Percentiles rank a stretch among this genome's conserved stretches.
phyloP scores from a whole-genome alignment of 2,888 invertebrate species.

The Mesoligia furuncula region DNA sequence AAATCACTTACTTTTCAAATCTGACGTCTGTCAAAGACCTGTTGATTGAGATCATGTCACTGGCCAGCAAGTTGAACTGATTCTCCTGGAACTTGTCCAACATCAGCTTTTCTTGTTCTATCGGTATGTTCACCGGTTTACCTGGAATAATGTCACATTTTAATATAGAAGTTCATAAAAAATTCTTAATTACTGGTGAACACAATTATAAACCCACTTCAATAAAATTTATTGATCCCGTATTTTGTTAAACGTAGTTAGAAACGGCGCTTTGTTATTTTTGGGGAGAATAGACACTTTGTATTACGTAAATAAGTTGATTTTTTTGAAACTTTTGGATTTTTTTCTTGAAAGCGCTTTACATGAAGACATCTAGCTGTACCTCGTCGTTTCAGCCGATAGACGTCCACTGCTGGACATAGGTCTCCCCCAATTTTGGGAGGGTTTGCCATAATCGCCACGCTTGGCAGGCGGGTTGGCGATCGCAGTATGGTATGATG shows the following conservation, averaged over 20 bases:
- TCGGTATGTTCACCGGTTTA: constrained; percentile 96
- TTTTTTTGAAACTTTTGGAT: background rate
- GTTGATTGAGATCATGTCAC: constrained; percentile 99
- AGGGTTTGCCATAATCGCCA: too few species aligned
- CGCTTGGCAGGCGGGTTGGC: too few species aligned
- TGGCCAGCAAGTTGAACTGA: constrained; percentile 99
- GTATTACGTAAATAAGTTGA: background rate
- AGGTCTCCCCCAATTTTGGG: too few species aligned
- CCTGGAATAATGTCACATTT: constrained; percentile 77
- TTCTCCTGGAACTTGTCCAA: constrained; percentile 99
- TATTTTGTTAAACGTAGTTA: background rate
- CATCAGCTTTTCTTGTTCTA: constrained; percentile 96
- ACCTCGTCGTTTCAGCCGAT: too few species aligned
- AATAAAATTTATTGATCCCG: background rate
- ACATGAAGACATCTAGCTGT: too few species aligned
- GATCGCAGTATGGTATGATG: too few species aligned
- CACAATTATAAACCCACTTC: background rate
- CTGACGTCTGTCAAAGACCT: constrained; percentile 98
- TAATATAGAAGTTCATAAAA: constrained; percentile 12
- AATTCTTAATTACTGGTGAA: background rate
- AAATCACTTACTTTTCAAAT: constrained; percentile 94
- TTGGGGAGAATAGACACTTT: too few species aligned
- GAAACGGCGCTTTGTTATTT: background rate
- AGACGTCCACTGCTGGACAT: too few species aligned
- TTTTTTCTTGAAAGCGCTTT: background rate